phyloP scores from a whole-genome alignment of 2,797 vertebrate species.

The Manis crassicaudata region DNA sequence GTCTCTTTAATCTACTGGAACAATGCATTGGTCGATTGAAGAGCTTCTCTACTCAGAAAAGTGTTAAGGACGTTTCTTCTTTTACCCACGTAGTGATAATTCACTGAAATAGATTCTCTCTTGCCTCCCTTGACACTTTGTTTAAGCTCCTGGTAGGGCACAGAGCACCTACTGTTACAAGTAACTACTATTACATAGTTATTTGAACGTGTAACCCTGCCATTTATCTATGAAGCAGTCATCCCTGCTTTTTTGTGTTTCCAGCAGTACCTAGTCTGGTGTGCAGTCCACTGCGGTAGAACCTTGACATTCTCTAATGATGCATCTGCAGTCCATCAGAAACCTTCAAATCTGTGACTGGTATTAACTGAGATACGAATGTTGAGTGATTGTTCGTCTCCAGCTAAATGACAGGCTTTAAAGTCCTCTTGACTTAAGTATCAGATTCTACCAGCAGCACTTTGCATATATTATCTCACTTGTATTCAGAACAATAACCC shows the following conservation, averaged over 20 bases:
- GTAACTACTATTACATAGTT: background rate
- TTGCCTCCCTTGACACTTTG: background rate
- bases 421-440: background rate
- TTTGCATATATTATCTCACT: background rate
- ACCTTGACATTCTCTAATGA: background rate
- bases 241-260: background rate
- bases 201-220: background rate
- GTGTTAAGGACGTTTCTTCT: background rate
- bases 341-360: background rate
- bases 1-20: background rate
- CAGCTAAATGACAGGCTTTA: background rate
- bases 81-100: background rate
- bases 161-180: background rate
- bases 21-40: background rate
- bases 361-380: background rate
- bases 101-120: background rate
- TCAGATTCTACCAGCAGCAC: background rate
- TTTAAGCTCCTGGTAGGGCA: background rate
- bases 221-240: background rate
- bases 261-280: background rate
- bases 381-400: background rate
- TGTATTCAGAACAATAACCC: background rate
- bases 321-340: background rate
- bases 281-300: background rate
- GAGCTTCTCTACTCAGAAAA: background rate